These are phyloP conservation scores for Toxotes chatareus DNA, from an alignment of 2,113 vertebrate genomes.

Conservation along the genomic window DNA sequence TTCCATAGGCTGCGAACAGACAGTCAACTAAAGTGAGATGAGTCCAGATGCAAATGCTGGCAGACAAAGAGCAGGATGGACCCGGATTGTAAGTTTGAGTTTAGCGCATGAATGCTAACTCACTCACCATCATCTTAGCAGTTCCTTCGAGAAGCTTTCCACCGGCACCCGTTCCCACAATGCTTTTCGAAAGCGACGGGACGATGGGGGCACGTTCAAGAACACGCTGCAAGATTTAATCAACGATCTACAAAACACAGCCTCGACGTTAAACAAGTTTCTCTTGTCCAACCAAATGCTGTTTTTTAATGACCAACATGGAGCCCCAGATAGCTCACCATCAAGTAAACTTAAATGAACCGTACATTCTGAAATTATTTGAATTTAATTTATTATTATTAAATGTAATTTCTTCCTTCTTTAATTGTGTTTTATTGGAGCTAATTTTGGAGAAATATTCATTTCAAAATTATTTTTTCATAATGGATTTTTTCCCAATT, in stretches of 20 bases:
- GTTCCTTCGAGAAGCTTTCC: constrained; percentile 79
- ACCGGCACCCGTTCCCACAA: constrained; percentile 73
- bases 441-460: too few species aligned
- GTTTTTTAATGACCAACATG: background rate
- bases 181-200: constrained; percentile 57
- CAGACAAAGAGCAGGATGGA: constrained; percentile 54
- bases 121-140: constrained; percentile 83
- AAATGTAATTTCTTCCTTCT: too few species aligned
- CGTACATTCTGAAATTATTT: too few species aligned
- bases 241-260: background rate
- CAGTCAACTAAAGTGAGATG: rapidly evolving
- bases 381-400: too few species aligned
- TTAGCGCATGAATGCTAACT: constrained; percentile 30
- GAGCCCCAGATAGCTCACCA: background rate
- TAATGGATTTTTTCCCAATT: too few species aligned
- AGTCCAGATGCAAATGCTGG: rapidly evolving
- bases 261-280: background rate
- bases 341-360: background rate
- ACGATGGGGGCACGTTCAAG: constrained; percentile 54
- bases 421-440: too few species aligned
- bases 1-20: rapidly evolving
- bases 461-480: too few species aligned
- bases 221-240: background rate
- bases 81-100: constrained; percentile 44
- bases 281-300: background rate